phyloP scores from a whole-genome alignment of 2,113 vertebrate genomes.

The Anhinga rufa region DNA sequence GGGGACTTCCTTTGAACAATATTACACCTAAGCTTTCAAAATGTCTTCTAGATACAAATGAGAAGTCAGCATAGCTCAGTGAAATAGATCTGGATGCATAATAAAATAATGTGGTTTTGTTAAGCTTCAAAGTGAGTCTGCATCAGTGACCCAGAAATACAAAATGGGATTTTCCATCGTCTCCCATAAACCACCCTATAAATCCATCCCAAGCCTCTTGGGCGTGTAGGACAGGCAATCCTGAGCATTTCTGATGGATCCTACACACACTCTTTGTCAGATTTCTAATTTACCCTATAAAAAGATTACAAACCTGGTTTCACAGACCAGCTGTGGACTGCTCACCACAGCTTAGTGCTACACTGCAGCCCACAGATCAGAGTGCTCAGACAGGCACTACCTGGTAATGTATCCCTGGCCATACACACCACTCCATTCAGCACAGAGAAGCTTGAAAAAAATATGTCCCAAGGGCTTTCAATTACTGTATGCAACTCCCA shows the following conservation, averaged over 20 bases:
- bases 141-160: background rate
- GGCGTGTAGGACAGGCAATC: background rate
- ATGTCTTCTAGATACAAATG: background rate
- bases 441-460: background rate
- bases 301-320: background rate
- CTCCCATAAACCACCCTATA: background rate
- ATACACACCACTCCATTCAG: too few species aligned
- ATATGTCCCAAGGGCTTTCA: background rate
- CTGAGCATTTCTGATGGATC: background rate
- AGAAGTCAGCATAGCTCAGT: background rate
- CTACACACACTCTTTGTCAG: background rate
- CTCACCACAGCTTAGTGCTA: background rate
- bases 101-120: background rate
- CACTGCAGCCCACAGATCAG: background rate
- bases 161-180: background rate
- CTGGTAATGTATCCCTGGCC: background rate
- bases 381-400: background rate
- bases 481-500: too few species aligned
- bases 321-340: background rate
- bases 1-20: background rate
- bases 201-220: slow-evolving; percentile 3
- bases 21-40: background rate
- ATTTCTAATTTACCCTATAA: background rate
- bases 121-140: background rate
- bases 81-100: background rate